A percentile compares a stretch with the other conserved stretches of the same genome.
Conservation (phyloP, 2,888 invertebrate species). For the Trachelus tabidus region DNA sequence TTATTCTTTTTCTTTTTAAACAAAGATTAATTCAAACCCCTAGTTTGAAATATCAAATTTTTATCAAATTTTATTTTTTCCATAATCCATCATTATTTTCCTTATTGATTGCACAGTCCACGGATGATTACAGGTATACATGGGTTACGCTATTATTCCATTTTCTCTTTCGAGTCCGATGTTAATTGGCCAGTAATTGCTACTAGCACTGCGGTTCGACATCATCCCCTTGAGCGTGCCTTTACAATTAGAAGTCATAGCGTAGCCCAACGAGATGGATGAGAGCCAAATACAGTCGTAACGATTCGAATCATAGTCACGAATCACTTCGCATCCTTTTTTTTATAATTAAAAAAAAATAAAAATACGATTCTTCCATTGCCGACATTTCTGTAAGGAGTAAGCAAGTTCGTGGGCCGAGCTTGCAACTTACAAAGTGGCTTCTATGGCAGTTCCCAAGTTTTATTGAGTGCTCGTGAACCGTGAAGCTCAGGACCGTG, state of each 20-base stretch:
- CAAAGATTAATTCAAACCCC: background rate
- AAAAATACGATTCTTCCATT: background rate
- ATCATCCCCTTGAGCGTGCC: background rate
- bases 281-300: slow-evolving; percentile 8
- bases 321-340: background rate
- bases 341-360: background rate
- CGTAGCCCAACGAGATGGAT: background rate
- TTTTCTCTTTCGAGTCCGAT: background rate
- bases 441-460: slow-evolving; percentile 39
- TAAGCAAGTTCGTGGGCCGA: slow-evolving; percentile 10
- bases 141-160: background rate
- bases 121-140: background rate
- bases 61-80: background rate
- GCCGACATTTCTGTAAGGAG: background rate
- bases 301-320: background rate
- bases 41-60: background rate
- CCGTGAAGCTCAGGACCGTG: slow-evolving; percentile 27
- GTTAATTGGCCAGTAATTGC: background rate
- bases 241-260: background rate
- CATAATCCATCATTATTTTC: background rate
- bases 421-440: slow-evolving; percentile 39
- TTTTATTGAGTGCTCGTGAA: slow-evolving; percentile 26
- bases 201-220: background rate
- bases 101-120: background rate
- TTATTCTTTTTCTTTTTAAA: background rate